Evolutionary conservation across 2,113 vertebrate genomes (phyloP).

Genomic region (Pyxicephalus adspersus): DNA sequence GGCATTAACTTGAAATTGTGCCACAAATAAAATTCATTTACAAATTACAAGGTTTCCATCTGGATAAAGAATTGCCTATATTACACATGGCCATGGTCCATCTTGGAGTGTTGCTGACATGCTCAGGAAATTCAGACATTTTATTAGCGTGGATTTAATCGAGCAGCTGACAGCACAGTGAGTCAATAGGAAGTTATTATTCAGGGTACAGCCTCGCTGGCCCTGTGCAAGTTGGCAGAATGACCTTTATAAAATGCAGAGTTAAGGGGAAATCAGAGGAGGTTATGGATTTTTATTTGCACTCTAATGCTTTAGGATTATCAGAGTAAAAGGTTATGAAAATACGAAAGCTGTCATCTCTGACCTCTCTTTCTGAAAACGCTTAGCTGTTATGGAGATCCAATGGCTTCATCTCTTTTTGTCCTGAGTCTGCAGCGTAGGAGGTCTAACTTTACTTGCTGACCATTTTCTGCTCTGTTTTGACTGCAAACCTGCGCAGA

Average conservation of each 20-base stretch:
- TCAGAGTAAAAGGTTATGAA: too few relatives aligned
- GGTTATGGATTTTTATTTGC: not conserved
- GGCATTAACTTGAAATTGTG: not conserved
- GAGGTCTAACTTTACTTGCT: too few relatives aligned
- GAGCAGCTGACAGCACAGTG: not conserved
- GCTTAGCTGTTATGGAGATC: too few relatives aligned
- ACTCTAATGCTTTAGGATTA: too few relatives aligned
- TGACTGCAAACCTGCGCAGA: too few relatives aligned
- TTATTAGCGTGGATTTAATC: conserved; percentile 4
- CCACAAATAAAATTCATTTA: conserved; percentile 8
- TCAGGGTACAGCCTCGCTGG: not conserved
- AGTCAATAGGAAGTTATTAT: conserved; percentile 1
- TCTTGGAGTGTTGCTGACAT: not conserved
- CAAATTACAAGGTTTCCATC: not conserved
- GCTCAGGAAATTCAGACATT: not conserved
- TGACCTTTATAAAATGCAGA: not conserved
- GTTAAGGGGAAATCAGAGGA: not conserved
- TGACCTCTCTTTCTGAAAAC: too few relatives aligned
- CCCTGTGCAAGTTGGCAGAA: not conserved
- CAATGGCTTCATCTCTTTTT: too few relatives aligned
- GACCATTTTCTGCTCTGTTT: too few relatives aligned
- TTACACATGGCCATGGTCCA: not conserved
- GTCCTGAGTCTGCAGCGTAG: too few relatives aligned
- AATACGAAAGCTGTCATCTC: too few relatives aligned
- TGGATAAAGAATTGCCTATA: not conserved